A percentile compares a stretch with the other conserved stretches of the same genome.
phyloP scores from a whole-genome alignment of 2,888 invertebrate species.

The Heterodera filipjevi region DNA sequence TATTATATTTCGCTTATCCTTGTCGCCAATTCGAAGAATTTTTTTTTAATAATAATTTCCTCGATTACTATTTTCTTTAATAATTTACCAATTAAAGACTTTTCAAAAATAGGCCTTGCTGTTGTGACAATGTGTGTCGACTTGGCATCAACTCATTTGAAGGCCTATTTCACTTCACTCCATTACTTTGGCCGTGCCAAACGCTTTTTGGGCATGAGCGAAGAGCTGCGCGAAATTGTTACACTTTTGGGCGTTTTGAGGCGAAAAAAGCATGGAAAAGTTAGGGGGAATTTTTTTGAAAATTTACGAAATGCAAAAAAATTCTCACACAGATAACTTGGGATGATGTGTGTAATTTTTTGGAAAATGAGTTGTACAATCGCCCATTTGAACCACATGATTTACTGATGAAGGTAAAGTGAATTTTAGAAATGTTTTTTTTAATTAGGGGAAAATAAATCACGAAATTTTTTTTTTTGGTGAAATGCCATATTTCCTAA shows the following conservation, averaged over 20 bases:
- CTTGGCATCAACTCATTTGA: conserved; percentile 65
- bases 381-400: conserved; percentile 65
- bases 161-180: conserved; percentile 65
- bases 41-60: no score
- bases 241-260: conserved; percentile 64
- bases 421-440: no score
- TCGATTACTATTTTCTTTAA: neutral
- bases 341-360: conserved; percentile 64
- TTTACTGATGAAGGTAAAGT: conserved; percentile 56
- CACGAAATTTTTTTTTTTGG: neutral
- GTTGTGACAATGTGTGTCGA: conserved; percentile 66
- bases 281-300: conserved; percentile 33
- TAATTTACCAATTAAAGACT: neutral
- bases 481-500: neutral
- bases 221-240: conserved; percentile 65
- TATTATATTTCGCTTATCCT: no score
- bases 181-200: conserved; percentile 65
- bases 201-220: conserved; percentile 65
- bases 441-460: neutral
- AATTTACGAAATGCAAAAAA: conserved; percentile 2
- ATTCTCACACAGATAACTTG: conserved; percentile 57
- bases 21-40: no score
- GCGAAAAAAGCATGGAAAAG: conserved; percentile 65
- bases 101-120: conserved; percentile 55
- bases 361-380: conserved; percentile 64